Base-by-base conservation (phyloP, 2,888 invertebrate species). In the Drosophila buzzatii region DNA sequence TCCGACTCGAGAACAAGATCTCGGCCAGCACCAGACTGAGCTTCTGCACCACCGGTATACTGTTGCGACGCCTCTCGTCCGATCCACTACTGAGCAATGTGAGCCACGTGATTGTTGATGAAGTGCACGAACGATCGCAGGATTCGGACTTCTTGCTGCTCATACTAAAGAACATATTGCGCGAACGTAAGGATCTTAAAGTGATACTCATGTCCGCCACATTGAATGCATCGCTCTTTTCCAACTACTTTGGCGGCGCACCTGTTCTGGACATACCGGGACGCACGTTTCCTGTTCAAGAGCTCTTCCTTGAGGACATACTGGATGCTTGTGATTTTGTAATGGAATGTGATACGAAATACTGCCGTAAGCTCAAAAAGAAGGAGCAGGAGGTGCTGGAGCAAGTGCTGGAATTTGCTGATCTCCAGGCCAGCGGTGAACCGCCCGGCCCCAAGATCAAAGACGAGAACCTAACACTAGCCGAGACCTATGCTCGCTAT, bases 191-290 rank as follows among this genome's bases (percentile, higher is more conserved):
- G 53, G 96, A 98, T 89, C 93, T 98, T 59, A 97, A 96, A 83
- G 94, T 99, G 1, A 95, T 99, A 86, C 94, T 99, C 8, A 99
- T 99, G 98, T 98, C 98, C 90, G 99, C 99, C 3, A 98, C 98
- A 0, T 92, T 99, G 84, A 98, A 98, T 92, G 96, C 97, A 1
- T 95, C 96, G 39, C 93, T 97, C 64, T 99, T 99, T 91, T 96
- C 97, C 2, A 93, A 95, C 52, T 99, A 99, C 92, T 99, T 98
- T 92, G 91, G 86, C 0, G 95, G 95, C 44, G 95, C 96, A 67
- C 97, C 98, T 2, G 94, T 97, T 51, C 93, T 98, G 71, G 95
- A 96, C 89, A 97, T 97, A 85, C 97, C 97, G 57, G 98, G 96
- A 16, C 94, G 97, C 89, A 98, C 97, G 0, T 98, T 96, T 91